Evolutionary conservation across 2,888 invertebrate species (phyloP), one percentile per base, ranked within the genome.

Genomic region (Ctenicera cuprea): DNA sequence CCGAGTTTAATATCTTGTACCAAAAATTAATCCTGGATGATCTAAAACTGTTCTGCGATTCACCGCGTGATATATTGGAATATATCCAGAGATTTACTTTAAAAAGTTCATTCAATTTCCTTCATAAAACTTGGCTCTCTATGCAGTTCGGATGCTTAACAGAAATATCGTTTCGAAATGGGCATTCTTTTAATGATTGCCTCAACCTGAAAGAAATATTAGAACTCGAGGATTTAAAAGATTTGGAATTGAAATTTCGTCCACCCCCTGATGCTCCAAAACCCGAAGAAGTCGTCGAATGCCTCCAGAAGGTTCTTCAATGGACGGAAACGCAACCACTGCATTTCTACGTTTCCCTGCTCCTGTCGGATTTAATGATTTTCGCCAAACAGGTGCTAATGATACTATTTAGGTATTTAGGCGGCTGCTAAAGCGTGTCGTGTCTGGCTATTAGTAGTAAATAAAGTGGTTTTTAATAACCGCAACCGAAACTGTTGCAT

Each of bases 311-410:
- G 22, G 38, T 66, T 7, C 16, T 52, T 5, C 1, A 20, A 11
- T 66, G 66, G 66, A 54, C 16, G 16, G 54, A 66, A 54, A 66
- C 52, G 11, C 66, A 66, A 54, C 38, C 66, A 0, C 16, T 54
- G 1, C 38, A 66, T n/a, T 52, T 54, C 66, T 9, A 11, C 16
- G 52, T 54, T 9, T 22, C 54, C 0, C 52, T 66, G 11, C 41
- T 66, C 0, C 41, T 66, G 1, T 38, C 18, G 41, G 67, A 67
- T 59, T 57, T 67, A 37, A 16, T 20, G 57, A 45, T 54, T 45
- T 57, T 67, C 38, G 43, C 59, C 14, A 67, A 67, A 59, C 41
- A 67, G 66, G 67, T 67, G 59, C 43, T 64, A 62, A 62, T 59
- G 59, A 59, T 59, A 38, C 5, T 16, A 33, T 30, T 62, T 62